phyloP scores from a whole-genome alignment of 1,140 invertebrate genomes.

The Glossosoma conforme region DNA sequence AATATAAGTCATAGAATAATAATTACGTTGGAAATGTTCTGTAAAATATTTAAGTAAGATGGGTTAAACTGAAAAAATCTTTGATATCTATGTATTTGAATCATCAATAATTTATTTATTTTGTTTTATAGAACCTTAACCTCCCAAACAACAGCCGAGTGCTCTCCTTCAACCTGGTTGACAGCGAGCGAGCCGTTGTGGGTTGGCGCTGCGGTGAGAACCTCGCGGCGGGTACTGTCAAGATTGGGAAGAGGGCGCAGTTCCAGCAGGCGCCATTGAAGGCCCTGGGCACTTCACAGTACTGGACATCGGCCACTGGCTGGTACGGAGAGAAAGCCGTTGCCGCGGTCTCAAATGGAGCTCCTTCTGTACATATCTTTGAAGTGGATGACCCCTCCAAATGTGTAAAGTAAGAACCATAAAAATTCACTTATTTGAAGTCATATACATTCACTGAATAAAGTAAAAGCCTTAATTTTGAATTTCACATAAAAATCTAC shows the following conservation, averaged over 20 bases:
- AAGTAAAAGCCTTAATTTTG: too few relatives aligned
- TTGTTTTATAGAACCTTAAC: slow-evolving; percentile 39
- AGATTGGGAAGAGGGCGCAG: slow-evolving; percentile 4
- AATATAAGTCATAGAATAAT: too few relatives aligned
- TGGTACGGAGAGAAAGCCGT: slow-evolving; percentile 38
- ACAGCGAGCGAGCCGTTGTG: slow-evolving; percentile 41
- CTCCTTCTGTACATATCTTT: slow-evolving; percentile 27
- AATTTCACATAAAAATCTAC: too few relatives aligned
- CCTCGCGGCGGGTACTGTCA: slow-evolving; percentile 4
- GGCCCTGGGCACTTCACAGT: not conserved
- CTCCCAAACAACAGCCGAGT: slow-evolving; percentile 34
- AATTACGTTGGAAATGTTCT: too few relatives aligned
- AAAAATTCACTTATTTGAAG: not conserved
- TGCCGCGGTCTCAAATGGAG: slow-evolving; percentile 42
- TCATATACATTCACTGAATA: slow-evolving; percentile 2
- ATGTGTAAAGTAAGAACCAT: slow-evolving; percentile 3
- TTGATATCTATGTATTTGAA: too few relatives aligned
- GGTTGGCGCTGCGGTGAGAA: slow-evolving; percentile 8
- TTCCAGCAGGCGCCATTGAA: not conserved
- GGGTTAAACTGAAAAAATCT: too few relatives aligned
- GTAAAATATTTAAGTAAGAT: too few relatives aligned
- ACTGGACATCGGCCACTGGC: slow-evolving; percentile 36
- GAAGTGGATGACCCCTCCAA: slow-evolving; percentile 10
- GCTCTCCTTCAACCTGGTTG: slow-evolving; percentile 40
- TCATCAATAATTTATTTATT: slow-evolving; percentile 9